These are phyloP conservation scores for Rhagoletis pomonella DNA, from an alignment of 1,140 invertebrate species.

Conservation along the genomic window DNA sequence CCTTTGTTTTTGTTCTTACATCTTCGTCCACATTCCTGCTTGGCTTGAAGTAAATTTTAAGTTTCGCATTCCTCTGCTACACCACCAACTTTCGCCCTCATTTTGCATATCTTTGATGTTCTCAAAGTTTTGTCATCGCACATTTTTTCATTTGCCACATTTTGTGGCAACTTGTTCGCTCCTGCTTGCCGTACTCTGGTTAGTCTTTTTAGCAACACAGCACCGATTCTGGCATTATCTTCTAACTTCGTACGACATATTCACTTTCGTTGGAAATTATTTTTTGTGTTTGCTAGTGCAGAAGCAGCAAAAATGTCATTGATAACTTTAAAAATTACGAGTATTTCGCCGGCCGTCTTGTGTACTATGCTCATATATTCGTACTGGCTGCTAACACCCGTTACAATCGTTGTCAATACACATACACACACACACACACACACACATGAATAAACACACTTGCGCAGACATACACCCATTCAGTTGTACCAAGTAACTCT, in stretches of 20 bases:
- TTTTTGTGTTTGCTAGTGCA: not conserved
- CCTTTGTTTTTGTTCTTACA: not conserved
- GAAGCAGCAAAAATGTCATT: slow-evolving; percentile 28
- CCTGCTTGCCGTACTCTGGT: not conserved
- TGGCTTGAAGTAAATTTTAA: slow-evolving; percentile 32
- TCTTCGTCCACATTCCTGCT: slow-evolving; percentile 13
- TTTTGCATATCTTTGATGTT: slow-evolving; percentile 24
- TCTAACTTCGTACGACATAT: not conserved
- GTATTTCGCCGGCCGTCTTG: not conserved
- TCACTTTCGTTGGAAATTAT: slow-evolving; percentile 16
- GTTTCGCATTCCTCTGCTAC: not conserved
- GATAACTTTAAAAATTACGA: slow-evolving; percentile 15
- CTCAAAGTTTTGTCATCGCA: slow-evolving; percentile 15
- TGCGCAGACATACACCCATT: not conserved
- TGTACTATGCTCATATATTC: not conserved
- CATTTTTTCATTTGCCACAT: not conserved
- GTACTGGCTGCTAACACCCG: too few species aligned
- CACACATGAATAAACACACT: too few species aligned
- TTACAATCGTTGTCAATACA: not conserved
- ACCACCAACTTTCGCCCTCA: not conserved
- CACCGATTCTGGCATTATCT: not conserved
- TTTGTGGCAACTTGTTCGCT: not conserved
- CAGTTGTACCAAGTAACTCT: not conserved
- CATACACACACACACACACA: not conserved
- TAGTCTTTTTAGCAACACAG: not conserved